phyloP scores from a whole-genome alignment of 1,140 invertebrate species.

The Pygmarrhopalites habei region DNA sequence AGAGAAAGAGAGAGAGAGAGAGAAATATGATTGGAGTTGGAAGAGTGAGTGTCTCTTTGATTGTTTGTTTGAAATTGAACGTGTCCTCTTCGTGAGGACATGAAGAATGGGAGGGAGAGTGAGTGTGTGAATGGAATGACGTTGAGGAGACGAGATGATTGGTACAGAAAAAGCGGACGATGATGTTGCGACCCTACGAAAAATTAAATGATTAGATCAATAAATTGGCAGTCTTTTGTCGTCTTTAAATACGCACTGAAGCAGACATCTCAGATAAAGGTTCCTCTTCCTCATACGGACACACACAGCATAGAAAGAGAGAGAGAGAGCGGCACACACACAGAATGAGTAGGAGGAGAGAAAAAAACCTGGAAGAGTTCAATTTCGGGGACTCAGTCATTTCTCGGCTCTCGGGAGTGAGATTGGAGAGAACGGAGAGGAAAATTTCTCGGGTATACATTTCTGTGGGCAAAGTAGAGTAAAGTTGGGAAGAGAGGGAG shows the following conservation, averaged over 20 bases:
- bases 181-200: constrained; percentile 30
- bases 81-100: not conserved
- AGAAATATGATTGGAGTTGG: constrained; percentile 1
- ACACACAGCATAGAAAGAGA: too few relatives aligned
- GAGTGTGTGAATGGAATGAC: constrained; percentile 10
- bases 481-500: too few relatives aligned
- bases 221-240: constrained; percentile 40
- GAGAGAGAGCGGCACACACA: too few relatives aligned
- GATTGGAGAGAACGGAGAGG: constrained; percentile 27
- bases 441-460: constrained; percentile 26
- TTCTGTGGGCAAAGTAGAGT: not conserved
- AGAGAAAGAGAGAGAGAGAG: not conserved
- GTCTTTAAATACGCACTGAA: constrained; percentile 38
- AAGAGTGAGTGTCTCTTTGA: not conserved
- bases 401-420: constrained; percentile 19
- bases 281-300: not conserved
- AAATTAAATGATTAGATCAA: constrained; percentile 41
- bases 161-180: constrained; percentile 19
- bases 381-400: constrained; percentile 33
- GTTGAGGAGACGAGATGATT: constrained; percentile 13
- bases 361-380: constrained; percentile 34
- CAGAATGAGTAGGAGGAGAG: not conserved
- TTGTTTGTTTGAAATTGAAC: constrained; percentile 14
- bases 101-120: constrained; percentile 10
- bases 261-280: constrained; percentile 37